Conservation (phyloP, 92 coral and sea anemone species). For the Isaurus tuberculatus region DNA sequence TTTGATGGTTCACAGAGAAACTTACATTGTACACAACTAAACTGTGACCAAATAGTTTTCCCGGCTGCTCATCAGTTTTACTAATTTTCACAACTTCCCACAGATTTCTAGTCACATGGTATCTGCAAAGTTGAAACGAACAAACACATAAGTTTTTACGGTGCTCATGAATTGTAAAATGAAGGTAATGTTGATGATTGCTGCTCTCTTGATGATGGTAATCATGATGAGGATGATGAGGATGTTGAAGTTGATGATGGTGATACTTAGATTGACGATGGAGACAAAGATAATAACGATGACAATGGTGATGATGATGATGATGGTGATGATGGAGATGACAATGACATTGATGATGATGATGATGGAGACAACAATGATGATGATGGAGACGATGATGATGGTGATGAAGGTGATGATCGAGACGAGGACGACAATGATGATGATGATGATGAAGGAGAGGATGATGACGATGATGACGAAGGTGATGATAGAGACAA, state of each 20-base stretch:
- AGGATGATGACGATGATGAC: neutral
- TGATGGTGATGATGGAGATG: too few species aligned
- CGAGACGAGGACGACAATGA: neutral
- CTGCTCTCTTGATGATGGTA: too few species aligned
- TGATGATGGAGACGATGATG: neutral
- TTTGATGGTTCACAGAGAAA: neutral
- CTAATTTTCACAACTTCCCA: constrained; percentile 27
- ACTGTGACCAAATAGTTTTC: constrained; percentile 26
- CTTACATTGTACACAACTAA: constrained; percentile 28
- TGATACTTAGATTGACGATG: too few species aligned
- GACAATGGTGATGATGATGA: too few species aligned
- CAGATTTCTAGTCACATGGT: constrained; percentile 31
- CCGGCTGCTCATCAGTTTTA: constrained; percentile 8
- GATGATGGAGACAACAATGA: neutral
- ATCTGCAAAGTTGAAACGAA: neutral
- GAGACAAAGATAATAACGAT: too few species aligned
- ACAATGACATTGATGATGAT: too few species aligned
- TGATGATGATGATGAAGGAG: neutral
- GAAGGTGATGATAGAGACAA: neutral
- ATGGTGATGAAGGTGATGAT: too few species aligned
- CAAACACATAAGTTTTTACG: too few species aligned
- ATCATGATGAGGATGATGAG: too few species aligned
- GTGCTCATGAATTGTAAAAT: neutral
- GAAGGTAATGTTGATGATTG: too few species aligned
- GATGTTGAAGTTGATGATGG: too few species aligned